These are phyloP conservation scores for Podarcis muralis DNA, from an alignment of 2,113 vertebrate genomes.

Conservation along the genomic window DNA sequence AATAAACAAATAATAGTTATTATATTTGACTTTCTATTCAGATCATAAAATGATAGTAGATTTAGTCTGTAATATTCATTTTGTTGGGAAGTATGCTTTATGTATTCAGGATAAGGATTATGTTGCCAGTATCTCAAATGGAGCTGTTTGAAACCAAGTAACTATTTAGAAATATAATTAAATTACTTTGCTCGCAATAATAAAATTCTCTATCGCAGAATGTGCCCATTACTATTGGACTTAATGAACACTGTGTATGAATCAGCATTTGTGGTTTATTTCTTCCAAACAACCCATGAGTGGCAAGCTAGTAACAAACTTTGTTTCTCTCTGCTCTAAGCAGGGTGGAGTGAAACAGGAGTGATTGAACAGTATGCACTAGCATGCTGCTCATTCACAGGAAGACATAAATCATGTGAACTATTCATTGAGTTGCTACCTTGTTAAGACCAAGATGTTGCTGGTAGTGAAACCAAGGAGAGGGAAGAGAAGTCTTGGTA, in stretches of 20 bases:
- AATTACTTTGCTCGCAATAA: background rate
- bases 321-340: too few relatives aligned
- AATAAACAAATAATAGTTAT: too few relatives aligned
- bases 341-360: too few relatives aligned
- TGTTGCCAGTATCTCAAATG: background rate
- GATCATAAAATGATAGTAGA: rapidly evolving
- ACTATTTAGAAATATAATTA: background rate
- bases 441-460: background rate
- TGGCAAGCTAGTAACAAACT: too few relatives aligned
- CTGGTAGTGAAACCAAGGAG: background rate
- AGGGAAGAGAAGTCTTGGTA: background rate
- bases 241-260: too few relatives aligned
- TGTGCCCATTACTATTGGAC: too few relatives aligned
- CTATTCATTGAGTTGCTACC: background rate
- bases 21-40: background rate
- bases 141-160: background rate
- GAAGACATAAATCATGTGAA: too few relatives aligned
- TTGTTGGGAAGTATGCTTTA: slow-evolving; percentile 23
- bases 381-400: too few relatives aligned
- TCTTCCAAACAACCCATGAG: too few relatives aligned
- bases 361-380: too few relatives aligned
- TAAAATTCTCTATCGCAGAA: too few relatives aligned
- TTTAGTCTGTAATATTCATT: background rate
- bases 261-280: too few relatives aligned
- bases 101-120: slow-evolving; percentile 8